These are phyloP conservation scores for Plebejus argus DNA, from an alignment of 2,888 invertebrate genomes.

Conservation along the genomic window DNA sequence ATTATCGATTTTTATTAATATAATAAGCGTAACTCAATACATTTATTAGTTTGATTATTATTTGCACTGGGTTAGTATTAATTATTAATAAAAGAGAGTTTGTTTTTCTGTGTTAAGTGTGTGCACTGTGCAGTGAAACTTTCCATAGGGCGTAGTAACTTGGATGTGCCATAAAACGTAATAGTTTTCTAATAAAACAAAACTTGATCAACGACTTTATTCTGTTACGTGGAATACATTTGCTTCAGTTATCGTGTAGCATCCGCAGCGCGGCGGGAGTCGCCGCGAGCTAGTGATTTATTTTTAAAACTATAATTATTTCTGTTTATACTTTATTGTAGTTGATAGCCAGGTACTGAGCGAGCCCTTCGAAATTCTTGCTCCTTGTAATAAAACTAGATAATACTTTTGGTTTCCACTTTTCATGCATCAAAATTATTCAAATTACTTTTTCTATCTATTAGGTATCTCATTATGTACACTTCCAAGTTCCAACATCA, in stretches of 20 bases:
- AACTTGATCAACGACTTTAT: conserved; percentile 63
- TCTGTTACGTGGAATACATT: conserved; percentile 48
- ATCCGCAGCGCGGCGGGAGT: conserved; percentile 64
- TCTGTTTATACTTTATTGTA: background rate
- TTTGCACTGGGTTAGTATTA: conserved; percentile 10
- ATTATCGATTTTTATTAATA: conserved; percentile 22
- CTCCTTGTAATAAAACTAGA: too few relatives aligned
- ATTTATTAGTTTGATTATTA: background rate
- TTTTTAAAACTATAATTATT: conserved; percentile 1
- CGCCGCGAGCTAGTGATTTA: conserved; percentile 33
- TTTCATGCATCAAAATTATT: too few relatives aligned
- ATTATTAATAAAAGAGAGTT: background rate
- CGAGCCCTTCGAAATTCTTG: background rate
- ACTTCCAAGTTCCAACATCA: too few relatives aligned
- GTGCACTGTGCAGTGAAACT: conserved; percentile 28
- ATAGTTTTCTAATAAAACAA: conserved; percentile 49
- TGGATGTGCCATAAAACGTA: conserved; percentile 38
- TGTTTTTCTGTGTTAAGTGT: background rate
- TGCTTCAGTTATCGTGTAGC: conserved; percentile 58
- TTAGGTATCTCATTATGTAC: too few relatives aligned
- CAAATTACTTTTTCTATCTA: too few relatives aligned
- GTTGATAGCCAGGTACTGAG: conserved; percentile 27
- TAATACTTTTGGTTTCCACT: too few relatives aligned
- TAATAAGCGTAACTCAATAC: background rate
- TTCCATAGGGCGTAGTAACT: conserved; percentile 38